phyloP scores from a whole-genome alignment of 2,113 vertebrate species.

The Ceuthmochares aereus region DNA sequence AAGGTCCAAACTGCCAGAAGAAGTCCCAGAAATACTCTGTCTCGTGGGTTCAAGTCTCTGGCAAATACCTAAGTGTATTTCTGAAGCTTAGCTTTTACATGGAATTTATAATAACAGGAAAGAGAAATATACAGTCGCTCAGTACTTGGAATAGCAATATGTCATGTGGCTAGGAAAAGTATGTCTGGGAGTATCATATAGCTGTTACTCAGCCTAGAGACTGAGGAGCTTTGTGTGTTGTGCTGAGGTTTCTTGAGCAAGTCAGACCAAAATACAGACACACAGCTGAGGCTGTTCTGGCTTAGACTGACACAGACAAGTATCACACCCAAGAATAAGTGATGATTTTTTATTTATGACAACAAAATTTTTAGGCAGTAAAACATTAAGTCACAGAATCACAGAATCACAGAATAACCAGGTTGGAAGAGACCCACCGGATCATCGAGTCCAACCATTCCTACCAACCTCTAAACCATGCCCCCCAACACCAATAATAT shows the following conservation, averaged over 20 bases:
- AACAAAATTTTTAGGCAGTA: constrained; percentile 29
- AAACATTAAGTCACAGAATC: constrained; percentile 30
- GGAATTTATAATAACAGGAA: constrained; percentile 83
- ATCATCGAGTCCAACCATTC: too few relatives aligned
- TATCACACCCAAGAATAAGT: constrained; percentile 64
- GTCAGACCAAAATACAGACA: constrained; percentile 69
- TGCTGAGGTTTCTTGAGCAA: constrained; percentile 35
- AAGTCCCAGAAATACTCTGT: constrained; percentile 9
- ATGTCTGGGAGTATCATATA: constrained; percentile 83
- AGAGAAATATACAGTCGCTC: constrained; percentile 81
- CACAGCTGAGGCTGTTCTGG: constrained; percentile 31
- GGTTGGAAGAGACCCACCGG: too few relatives aligned
- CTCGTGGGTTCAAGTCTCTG: constrained; percentile 37
- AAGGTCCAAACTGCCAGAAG: constrained; percentile 1
- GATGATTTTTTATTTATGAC: constrained; percentile 59
- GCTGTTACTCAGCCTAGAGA: constrained; percentile 73
- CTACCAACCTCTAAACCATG: too few relatives aligned
- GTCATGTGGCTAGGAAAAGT: constrained; percentile 77
- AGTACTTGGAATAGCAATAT: constrained; percentile 74
- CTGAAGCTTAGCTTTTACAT: constrained; percentile 58
- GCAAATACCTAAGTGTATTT: constrained; percentile 59
- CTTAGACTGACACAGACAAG: constrained; percentile 21
- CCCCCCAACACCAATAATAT: too few relatives aligned
- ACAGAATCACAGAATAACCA: too few relatives aligned
- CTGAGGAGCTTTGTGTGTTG: constrained; percentile 78